These are phyloP conservation scores for Hanleya hanleyi DNA, from an alignment of 2,888 invertebrate genomes.

Conservation along the genomic window DNA sequence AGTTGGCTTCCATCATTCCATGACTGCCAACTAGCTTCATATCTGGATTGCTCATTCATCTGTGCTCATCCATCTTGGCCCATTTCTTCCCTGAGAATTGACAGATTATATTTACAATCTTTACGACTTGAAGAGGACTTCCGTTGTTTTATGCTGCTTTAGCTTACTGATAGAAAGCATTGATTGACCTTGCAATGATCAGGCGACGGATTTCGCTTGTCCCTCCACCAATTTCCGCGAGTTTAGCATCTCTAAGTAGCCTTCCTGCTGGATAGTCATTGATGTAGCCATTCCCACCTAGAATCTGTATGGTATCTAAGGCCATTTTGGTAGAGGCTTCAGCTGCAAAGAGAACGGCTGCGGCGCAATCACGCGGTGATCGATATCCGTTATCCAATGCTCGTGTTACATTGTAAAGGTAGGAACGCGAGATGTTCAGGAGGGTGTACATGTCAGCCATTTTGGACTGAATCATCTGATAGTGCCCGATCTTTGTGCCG, in stretches of 20 bases:
- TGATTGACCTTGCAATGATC: slow-evolving; percentile 84
- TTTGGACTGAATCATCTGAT: slow-evolving; percentile 86
- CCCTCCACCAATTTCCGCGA: slow-evolving; percentile 99
- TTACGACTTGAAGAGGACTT: no score
- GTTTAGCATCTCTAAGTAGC: slow-evolving; percentile 93
- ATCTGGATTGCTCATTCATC: no score
- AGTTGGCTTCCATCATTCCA: no score
- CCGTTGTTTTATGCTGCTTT: background rate
- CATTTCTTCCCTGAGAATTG: background rate
- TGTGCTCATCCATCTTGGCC: background rate
- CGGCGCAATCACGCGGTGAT: slow-evolving; percentile 87
- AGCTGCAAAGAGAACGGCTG: slow-evolving; percentile 91
- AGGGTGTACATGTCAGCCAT: slow-evolving; percentile 96
- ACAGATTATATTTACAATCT: no score
- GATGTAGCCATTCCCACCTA: slow-evolving; percentile 97
- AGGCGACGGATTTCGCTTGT: slow-evolving; percentile 96
- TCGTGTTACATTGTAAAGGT: slow-evolving; percentile 91
- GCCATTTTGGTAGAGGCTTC: slow-evolving; percentile 93
- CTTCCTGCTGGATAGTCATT: slow-evolving; percentile 98
- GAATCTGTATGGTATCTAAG: slow-evolving; percentile 94
- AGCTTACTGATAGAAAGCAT: slow-evolving; percentile 54
- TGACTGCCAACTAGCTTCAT: background rate
- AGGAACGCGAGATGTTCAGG: slow-evolving; percentile 89
- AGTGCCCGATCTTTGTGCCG: slow-evolving; percentile 89
- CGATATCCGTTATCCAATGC: slow-evolving; percentile 85